Evolutionary conservation across 2,797 vertebrate genomes (phyloP).

Genomic region (Eospalax fontanierii): DNA sequence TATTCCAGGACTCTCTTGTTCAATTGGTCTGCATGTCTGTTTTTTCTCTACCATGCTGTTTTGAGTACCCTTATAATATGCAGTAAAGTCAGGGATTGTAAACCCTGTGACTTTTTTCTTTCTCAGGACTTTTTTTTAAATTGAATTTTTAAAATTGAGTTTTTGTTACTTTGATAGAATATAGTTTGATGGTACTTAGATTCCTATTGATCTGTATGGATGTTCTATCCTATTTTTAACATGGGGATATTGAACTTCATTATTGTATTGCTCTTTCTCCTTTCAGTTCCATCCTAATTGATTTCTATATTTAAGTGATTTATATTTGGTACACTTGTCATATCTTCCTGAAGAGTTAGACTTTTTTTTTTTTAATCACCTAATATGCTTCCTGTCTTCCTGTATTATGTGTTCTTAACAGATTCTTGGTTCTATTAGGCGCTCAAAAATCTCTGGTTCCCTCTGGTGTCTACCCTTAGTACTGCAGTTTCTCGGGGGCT

Average conservation of each 20-base stretch:
- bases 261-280: background rate
- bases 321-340: background rate
- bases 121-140: no score
- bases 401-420: background rate
- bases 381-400: background rate
- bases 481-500: background rate
- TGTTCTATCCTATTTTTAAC: background rate
- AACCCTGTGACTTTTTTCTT: no score
- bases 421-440: background rate
- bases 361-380: background rate
- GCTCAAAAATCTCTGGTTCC: background rate
- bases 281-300: background rate
- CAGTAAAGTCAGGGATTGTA: no score
- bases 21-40: no score
- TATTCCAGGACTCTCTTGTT: no score
- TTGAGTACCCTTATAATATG: no score
- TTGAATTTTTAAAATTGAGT: no score
- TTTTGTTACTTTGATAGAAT: no score
- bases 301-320: background rate
- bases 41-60: no score
- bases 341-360: background rate
- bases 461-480: background rate
- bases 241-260: background rate
- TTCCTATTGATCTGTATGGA: background rate
- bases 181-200: no score